Conservation (phyloP, 1,140 invertebrate genomes). For the Heliothis virescens region DNA sequence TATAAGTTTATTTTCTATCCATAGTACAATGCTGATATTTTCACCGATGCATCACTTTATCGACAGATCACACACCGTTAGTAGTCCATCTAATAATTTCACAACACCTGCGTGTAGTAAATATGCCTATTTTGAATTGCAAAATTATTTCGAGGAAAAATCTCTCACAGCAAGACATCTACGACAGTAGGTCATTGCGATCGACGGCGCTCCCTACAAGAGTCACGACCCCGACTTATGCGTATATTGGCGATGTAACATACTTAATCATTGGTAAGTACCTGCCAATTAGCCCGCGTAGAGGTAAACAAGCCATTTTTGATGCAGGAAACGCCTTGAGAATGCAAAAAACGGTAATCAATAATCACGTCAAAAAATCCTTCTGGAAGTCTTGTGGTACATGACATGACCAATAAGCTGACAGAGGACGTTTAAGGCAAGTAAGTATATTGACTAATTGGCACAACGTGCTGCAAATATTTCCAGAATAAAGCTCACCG, state of each 20-base stretch:
- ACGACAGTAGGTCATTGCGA: slow-evolving; percentile 27
- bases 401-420: too few relatives aligned
- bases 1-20: too few relatives aligned
- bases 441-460: too few relatives aligned
- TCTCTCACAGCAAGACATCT: not conserved
- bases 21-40: too few relatives aligned
- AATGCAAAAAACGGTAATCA: not conserved
- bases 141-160: slow-evolving; percentile 25
- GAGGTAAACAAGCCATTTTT: slow-evolving; percentile 24
- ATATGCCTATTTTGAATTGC: slow-evolving; percentile 32
- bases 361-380: too few relatives aligned
- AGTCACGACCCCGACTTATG: slow-evolving; percentile 4
- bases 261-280: slow-evolving; percentile 1
- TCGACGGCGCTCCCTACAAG: not conserved
- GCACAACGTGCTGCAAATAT: too few relatives aligned
- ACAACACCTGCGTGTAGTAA: slow-evolving; percentile 22
- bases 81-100: not conserved
- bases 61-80: not conserved
- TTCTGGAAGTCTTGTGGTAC: too few relatives aligned
- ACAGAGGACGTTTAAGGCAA: too few relatives aligned
- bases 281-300: not conserved
- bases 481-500: too few relatives aligned
- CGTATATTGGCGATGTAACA: not conserved
- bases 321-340: slow-evolving; percentile 1
- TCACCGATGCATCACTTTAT: too few relatives aligned